Evolutionary conservation across 2,113 vertebrate species (phyloP), one percentile per base, ranked within the genome.

Genomic region (Lates calcarifer): DNA sequence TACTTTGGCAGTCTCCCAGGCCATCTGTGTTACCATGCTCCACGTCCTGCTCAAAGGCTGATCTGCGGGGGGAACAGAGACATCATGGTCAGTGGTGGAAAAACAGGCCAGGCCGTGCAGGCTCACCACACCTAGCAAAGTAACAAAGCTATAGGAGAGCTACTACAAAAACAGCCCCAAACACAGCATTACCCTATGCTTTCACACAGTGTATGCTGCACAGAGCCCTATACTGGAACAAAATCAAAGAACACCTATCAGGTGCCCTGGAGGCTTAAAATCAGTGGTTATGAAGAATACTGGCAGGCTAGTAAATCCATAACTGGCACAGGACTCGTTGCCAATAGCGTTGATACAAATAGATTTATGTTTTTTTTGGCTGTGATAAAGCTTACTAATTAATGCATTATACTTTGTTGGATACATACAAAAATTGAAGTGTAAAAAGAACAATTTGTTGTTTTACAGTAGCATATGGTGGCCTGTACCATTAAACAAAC

Each of bases 1-100:
- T 98, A 99, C 98, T 99, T 96, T 99, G 98, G 97, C 98, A 99
- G 95, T 99, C 98, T 91, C 98, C 98, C 94, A 99, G 96, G 93
- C 98, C 98, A 94, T 99, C 98, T 94, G 98, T 99, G 94, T 97
- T 98, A 92, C 98, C 98, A 85, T 94, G 97, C 90, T 98, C 97
- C 93, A 99, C 90, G 94, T 99, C 98, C 95, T 99, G 98, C 93
- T 99, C 98, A 94, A 98, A 98, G 93, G 95, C 89, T 90, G 96
- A 95, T 96, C 98, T 99, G 95, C 94, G 58, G 92, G 58, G 92
- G 92, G 91, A 91, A 95, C 94, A 96, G 77, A 96, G 93, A 96
- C 85, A 95, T 90, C 95, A 88, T 84, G 90, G 91, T 91, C 87
- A 95, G 90, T 91, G 61, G 94, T 69, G 93, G 89, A 91, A 90